Evolutionary conservation across 2,113 vertebrate genomes (phyloP).

Genomic region (Sylvia atricapilla): DNA sequence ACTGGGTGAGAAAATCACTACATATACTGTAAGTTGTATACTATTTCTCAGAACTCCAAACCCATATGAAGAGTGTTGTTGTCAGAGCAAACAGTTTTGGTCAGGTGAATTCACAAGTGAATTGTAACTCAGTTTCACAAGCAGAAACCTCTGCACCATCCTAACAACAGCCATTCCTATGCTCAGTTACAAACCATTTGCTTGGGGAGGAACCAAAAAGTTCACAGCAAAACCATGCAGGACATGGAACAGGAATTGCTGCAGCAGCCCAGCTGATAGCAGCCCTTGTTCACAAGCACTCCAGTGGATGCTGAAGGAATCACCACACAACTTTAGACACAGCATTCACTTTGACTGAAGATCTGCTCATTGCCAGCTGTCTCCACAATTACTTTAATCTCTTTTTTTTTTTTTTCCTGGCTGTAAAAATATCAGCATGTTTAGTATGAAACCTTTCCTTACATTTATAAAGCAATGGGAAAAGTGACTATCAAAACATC

Average conservation of each 20-base stretch:
- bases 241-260: neutral
- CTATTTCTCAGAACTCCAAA: neutral
- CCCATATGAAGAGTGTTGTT: neutral
- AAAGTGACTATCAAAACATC: neutral
- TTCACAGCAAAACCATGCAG: neutral
- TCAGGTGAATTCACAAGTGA: neutral
- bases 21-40: rapidly evolving
- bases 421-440: neutral
- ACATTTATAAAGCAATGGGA: neutral
- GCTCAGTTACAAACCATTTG: neutral
- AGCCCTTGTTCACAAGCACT: neutral
- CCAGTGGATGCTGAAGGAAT: neutral
- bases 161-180: neutral
- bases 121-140: neutral
- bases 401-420: no score
- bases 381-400: neutral
- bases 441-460: neutral
- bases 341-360: neutral
- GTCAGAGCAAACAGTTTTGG: neutral
- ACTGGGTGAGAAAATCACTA: neutral
- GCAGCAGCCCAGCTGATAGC: neutral
- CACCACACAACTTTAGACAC: neutral
- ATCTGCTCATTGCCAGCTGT: neutral
- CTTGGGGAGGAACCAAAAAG: neutral
- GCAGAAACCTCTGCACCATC: neutral